Percentiles rank a stretch among this genome's conserved stretches.
Conservation (phyloP, 2,888 invertebrate species). For the Carpatolechia fugitivella region DNA sequence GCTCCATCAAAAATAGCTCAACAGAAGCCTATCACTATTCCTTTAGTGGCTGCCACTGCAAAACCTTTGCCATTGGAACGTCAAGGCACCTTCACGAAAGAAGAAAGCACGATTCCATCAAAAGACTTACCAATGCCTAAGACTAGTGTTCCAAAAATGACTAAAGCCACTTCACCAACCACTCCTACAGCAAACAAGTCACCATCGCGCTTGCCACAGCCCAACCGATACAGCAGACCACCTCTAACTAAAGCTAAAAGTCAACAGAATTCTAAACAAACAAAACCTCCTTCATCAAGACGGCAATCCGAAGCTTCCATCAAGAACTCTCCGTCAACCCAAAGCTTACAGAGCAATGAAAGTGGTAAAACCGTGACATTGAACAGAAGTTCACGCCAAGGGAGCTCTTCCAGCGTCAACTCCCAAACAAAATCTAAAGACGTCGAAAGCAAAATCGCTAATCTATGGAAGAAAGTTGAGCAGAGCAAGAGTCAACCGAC, state of each 20-base stretch:
- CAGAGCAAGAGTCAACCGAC: constrained; percentile 80
- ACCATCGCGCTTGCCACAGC: constrained; percentile 65
- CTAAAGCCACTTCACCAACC: constrained; percentile 47
- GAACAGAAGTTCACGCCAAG: constrained; percentile 54
- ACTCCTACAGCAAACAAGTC: constrained; percentile 57
- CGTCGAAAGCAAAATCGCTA: constrained; percentile 88
- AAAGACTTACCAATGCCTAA: constrained; percentile 57
- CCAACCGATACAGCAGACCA: constrained; percentile 46
- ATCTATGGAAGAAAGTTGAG: constrained; percentile 88
- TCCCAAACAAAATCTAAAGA: constrained; percentile 80
- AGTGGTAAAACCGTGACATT: constrained; percentile 67
- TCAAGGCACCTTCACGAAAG: constrained; percentile 96
- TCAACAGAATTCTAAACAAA: constrained; percentile 32
- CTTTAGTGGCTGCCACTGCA: constrained; percentile 45
- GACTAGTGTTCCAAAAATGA: constrained; percentile 35
- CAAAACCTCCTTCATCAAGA: constrained; percentile 38
- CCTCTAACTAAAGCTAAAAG: constrained; percentile 43
- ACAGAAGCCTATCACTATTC: constrained; percentile 44
- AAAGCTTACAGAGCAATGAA: constrained; percentile 77
- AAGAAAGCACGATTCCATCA: constrained; percentile 79
- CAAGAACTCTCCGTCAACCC: constrained; percentile 75
- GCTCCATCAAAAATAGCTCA: constrained; percentile 50
- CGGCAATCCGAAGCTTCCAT: constrained; percentile 47
- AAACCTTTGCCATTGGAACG: constrained; percentile 82
- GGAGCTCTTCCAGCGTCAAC: constrained; percentile 80